These are phyloP conservation scores for Engystomops pustulosus DNA, from an alignment of 2,113 vertebrate genomes.

Conservation along the genomic window DNA sequence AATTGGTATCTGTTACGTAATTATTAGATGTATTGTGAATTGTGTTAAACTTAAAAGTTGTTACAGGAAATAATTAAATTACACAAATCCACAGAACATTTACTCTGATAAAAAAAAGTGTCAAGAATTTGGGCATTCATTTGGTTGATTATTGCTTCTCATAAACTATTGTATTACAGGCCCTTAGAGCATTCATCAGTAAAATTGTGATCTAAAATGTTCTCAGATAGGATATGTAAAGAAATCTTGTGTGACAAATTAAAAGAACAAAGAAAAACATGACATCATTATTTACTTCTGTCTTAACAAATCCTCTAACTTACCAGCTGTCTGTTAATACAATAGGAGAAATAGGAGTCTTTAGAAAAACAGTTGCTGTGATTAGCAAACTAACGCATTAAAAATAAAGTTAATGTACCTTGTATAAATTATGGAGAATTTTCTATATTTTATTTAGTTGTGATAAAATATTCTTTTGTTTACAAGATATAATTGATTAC, in stretches of 20 bases:
- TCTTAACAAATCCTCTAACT: not conserved
- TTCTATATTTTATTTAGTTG: not conserved
- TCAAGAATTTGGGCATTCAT: not conserved
- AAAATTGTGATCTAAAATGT: not conserved
- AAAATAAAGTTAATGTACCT: slow-evolving; percentile 4
- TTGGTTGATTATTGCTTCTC: not conserved
- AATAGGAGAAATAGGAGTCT: not conserved
- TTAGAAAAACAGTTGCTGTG: not conserved
- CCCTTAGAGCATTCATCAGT: not conserved
- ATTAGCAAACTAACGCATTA: not conserved
- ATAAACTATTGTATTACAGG: not conserved
- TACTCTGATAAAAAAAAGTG: not conserved
- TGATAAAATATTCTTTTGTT: slow-evolving; percentile 35
- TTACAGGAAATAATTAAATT: not conserved
- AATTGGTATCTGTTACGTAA: too few relatives aligned
- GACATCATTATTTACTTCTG: not conserved
- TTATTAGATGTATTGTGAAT: too few relatives aligned
- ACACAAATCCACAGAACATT: not conserved
- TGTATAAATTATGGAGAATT: slow-evolving; percentile 15
- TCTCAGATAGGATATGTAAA: not conserved
- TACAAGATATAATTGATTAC: slow-evolving; percentile 14
- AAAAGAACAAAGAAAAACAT: not conserved
- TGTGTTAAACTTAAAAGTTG: too few relatives aligned
- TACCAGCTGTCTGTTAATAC: not conserved
- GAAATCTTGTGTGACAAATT: not conserved